Evolutionary conservation across 1,140 invertebrate genomes (phyloP), one percentile per base, ranked within the genome.

Genomic region (Sinella curviseta): DNA sequence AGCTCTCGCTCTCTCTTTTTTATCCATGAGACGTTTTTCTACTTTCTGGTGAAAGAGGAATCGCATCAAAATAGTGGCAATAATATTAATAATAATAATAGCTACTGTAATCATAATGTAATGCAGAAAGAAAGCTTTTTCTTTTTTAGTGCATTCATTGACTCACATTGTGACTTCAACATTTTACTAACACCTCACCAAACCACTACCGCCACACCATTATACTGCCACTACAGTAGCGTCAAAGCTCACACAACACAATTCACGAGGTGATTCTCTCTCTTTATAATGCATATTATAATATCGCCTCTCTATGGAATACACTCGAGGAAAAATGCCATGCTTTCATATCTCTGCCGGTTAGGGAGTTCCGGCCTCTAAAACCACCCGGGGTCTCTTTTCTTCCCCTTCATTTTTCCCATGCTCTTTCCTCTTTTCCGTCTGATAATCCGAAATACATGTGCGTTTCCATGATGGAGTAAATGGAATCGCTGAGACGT

Each of bases 41-140:
- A 8, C 57, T 65, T 65, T 65, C 4, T 26, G 14, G 57, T 26
- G 16, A 26, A 16, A 31, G 65, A 70, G 31, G 14, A 70, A 30
- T 31, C 26, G 8, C 65, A 70, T 70, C 12, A 70, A 4, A 70
- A 31, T 60, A 60, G 55, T n/a, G n/a, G n/a, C n/a, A n/a, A n/a
- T n/a, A n/a, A n/a, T n/a, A n/a, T n/a, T n/a, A n/a, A n/a, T 60
- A 60, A 60, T 26, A 60, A 60, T n/a, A 60, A 60, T 70, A 70
- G 31, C 12, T 17, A n/a, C 24, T 33, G 12, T 33, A 17, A 14
- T 70, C 2, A 70, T 70, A 70, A 70, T 33, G 26, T 33, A 70
- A 12, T 70, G 65, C 65, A 70, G 28, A 70, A 30, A 70, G 24
- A 70, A 33, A 31, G 26, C 2, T 70, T 70, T 30, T 33, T 70